Conservation (phyloP, 2,113 vertebrate genomes). For the Solenodon paradoxus region DNA sequence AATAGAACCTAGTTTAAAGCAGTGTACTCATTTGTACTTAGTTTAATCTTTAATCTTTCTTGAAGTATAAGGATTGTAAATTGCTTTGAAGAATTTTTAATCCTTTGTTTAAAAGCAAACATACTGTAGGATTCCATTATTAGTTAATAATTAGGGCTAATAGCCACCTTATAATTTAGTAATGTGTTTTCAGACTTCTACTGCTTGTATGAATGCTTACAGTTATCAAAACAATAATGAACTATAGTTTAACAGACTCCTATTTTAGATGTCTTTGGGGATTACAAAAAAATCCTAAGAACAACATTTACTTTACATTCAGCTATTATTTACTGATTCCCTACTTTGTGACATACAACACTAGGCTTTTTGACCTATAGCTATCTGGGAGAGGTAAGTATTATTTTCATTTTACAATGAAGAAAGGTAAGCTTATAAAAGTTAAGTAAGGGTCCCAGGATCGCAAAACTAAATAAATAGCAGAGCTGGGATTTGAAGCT, state of each 20-base stretch:
- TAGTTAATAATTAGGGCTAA: background rate
- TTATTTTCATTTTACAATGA: background rate
- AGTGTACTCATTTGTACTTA: background rate
- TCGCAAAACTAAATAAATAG: background rate
- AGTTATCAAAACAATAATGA: background rate
- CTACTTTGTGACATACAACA: background rate
- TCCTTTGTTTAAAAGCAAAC: slow-evolving; percentile 20
- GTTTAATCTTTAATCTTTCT: background rate
- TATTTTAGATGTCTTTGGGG: background rate
- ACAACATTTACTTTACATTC: slow-evolving; percentile 20
- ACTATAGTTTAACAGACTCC: background rate
- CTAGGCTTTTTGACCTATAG: background rate
- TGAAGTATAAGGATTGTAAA: background rate
- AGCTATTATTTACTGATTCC: background rate
- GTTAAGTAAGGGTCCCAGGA: background rate
- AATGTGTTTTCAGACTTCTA: background rate
- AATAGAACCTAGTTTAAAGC: background rate
- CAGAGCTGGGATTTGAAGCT: background rate
- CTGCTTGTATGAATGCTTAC: background rate
- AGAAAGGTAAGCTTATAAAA: background rate
- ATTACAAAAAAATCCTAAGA: background rate
- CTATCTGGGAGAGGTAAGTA: background rate
- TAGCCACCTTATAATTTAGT: background rate
- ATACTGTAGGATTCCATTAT: background rate
- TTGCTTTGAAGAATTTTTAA: background rate